phyloP scores from a whole-genome alignment of 2,797 vertebrate genomes.

The Protonibea diacanthus region DNA sequence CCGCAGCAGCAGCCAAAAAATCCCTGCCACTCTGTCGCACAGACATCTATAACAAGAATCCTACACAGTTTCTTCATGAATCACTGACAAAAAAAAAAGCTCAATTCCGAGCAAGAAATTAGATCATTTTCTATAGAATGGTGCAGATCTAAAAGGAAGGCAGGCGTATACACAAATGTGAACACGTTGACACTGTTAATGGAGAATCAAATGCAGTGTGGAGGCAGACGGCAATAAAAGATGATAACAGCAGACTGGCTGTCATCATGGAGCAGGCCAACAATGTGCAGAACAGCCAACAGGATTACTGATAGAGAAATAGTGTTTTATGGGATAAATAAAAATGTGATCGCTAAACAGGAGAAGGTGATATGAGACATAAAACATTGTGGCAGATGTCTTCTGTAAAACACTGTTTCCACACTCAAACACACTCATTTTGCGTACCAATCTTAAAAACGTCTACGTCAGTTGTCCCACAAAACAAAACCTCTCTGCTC shows the following conservation, averaged over 20 bases:
- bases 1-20: neutral
- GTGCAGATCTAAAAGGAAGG: neutral
- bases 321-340: slow-evolving; percentile 1
- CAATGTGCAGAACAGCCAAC: slow-evolving; percentile 6
- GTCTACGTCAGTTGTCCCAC: no score
- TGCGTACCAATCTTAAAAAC: no score
- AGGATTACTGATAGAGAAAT: neutral
- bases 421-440: no score
- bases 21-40: neutral
- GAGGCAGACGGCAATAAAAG: slow-evolving; percentile 17
- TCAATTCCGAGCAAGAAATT: neutral
- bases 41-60: neutral
- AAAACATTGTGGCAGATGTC: neutral
- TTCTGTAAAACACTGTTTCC: neutral
- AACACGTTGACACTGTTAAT: slow-evolving; percentile 1
- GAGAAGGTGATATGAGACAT: neutral
- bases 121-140: neutral
- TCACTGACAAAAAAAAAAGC: neutral
- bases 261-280: neutral
- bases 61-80: neutral
- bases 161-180: neutral
- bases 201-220: neutral
- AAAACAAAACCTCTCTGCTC: no score
- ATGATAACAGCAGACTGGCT: neutral
- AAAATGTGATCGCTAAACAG: neutral